Conservation (phyloP, 2,888 invertebrate genomes). For the Tachystola acroxantha region DNA sequence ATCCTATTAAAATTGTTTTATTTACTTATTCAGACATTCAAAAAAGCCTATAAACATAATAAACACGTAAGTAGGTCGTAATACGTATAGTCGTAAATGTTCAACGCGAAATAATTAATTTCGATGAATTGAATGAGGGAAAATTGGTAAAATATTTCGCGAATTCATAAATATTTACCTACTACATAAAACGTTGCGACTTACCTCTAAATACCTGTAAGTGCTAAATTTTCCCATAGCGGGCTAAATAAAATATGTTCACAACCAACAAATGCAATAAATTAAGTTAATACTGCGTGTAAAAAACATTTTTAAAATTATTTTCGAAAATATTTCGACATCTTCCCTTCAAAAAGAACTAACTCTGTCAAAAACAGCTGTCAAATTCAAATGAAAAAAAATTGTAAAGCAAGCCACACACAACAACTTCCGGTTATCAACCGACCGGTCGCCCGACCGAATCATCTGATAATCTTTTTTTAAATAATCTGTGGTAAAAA, state of each 20-base stretch:
- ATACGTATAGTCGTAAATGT: too few species aligned
- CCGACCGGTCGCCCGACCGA: neutral
- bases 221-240: slow-evolving; percentile 75
- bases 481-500: too few species aligned
- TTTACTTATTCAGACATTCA: too few species aligned
- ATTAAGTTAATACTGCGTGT: slow-evolving; percentile 11
- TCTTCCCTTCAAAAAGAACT: neutral
- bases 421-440: neutral
- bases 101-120: too few species aligned
- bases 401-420: neutral
- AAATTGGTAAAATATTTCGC: too few species aligned
- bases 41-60: too few species aligned
- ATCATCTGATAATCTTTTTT: too few species aligned
- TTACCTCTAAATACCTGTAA: slow-evolving; percentile 75
- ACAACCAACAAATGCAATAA: slow-evolving; percentile 39
- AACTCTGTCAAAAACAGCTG: neutral
- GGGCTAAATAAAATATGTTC: slow-evolving; percentile 44
- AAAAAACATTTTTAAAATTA: slow-evolving; percentile 9
- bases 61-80: too few species aligned
- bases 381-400: slow-evolving; percentile 1
- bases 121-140: too few species aligned
- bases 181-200: slow-evolving; percentile 19
- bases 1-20: too few species aligned
- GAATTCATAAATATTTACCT: too few species aligned
- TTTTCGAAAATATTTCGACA: slow-evolving; percentile 6